Percentiles rank a stretch among this genome's conserved stretches.
Evolutionary conservation across 2,113 vertebrate species (phyloP).

Genomic region (Scytalopus superciliaris): DNA sequence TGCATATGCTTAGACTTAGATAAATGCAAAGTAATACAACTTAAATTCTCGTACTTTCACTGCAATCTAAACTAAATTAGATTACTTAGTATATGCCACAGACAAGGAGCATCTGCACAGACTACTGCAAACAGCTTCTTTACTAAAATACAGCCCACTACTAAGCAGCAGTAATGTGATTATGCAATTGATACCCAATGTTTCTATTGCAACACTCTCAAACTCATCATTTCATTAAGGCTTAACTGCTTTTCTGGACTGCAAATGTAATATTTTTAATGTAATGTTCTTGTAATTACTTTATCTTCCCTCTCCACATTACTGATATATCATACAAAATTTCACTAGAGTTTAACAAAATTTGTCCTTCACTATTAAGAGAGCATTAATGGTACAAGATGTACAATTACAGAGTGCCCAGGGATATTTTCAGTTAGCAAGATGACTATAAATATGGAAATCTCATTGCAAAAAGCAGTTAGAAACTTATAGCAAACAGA

Average conservation of each 20-base stretch:
- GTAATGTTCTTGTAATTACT: background rate
- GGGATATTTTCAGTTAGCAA: background rate
- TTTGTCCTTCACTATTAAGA: background rate
- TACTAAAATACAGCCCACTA: background rate
- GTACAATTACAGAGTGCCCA: slow-evolving; percentile 15
- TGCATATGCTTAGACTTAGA: background rate
- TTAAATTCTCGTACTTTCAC: background rate
- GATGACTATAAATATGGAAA: slow-evolving; percentile 46
- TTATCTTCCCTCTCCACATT: background rate
- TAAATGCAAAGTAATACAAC: background rate
- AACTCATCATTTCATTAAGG: background rate
- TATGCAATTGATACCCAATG: background rate
- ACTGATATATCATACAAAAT: background rate
- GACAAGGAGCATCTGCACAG: background rate
- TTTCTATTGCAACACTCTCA: background rate
- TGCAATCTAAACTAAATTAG: background rate
- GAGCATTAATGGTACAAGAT: background rate
- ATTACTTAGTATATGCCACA: background rate
- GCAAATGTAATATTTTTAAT: background rate
- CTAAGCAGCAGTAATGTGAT: background rate
- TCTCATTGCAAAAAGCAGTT: slow-evolving; percentile 54
- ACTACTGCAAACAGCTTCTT: background rate
- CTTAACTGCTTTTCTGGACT: background rate
- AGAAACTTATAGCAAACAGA: slow-evolving; percentile 16
- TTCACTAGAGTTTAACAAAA: background rate